These are phyloP conservation scores for Tapirus terrestris DNA, from an alignment of 2,113 vertebrate species.

Conservation along the genomic window DNA sequence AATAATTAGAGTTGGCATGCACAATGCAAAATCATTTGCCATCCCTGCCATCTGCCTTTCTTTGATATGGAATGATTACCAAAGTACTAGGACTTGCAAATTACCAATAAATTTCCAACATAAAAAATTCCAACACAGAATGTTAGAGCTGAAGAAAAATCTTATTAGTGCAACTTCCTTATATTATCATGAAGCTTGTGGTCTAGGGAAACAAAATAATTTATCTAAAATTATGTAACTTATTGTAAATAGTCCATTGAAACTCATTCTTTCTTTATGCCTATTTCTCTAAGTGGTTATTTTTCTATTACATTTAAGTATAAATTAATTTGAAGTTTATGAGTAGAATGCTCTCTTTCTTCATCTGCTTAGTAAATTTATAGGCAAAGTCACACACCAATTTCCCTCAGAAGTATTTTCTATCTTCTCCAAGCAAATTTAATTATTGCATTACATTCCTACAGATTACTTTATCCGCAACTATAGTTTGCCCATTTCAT, in stretches of 20 bases:
- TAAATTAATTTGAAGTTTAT: background rate
- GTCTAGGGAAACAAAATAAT: background rate
- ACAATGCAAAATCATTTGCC: background rate
- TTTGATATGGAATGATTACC: background rate
- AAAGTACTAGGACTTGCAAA: background rate
- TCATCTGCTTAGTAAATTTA: background rate
- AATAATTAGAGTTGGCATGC: background rate
- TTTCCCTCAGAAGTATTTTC: background rate
- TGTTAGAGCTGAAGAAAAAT: background rate
- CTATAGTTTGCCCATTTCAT: background rate
- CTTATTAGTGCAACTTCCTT: background rate
- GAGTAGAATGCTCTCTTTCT: background rate
- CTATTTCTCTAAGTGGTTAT: background rate
- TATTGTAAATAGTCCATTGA: background rate
- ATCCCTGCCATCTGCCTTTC: background rate
- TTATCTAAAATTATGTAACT: background rate
- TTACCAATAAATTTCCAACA: background rate
- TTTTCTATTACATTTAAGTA: background rate
- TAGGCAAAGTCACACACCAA: background rate
- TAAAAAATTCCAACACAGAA: background rate
- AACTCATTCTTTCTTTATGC: background rate
- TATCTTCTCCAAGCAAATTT: background rate
- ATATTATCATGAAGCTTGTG: background rate
- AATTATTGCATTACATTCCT: background rate
- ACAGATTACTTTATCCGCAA: background rate